Evolutionary conservation across 2,888 invertebrate genomes (phyloP), one percentile per base, ranked within the genome.

Genomic region (Drymonia ruficornis): DNA sequence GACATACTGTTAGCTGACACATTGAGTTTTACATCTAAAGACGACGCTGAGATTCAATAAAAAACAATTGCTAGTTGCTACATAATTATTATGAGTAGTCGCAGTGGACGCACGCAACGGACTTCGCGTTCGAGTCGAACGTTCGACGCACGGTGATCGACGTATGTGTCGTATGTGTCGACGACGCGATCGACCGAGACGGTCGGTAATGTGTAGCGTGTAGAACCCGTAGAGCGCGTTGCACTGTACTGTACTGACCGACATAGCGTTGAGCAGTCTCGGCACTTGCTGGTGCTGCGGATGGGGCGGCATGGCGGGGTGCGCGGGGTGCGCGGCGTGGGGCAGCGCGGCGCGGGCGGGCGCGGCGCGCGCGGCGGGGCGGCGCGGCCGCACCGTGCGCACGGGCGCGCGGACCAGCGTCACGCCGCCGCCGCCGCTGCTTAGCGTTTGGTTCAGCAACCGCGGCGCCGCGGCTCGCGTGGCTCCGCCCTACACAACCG

Each of bases 371-470:
- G 68, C 8, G 7, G 31, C 31, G 31, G 31, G 31, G 78, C 67
- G 13, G 46, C 86, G 79, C 18, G 81, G 80, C 2, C 83, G 67
- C 53, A 74, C 75, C 52, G 77, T 64, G 53, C 85, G 76, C 29
- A 69, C 82, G 2, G 86, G 81, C 31, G 86, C 70, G 2, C 90
- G 81, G 13, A 89, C 89, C 13, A 86, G 67, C 48, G 89, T 80
- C 59, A 89, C 80, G 19, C 72, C 76, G 46, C 61, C 76, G 46
- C 61, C 69, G 38, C 69, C 79, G 19, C 67, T 76, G 57, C 56
- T 80, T 50, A 91, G 71, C 15, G 87, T 76, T 55, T 85, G 90
- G 69, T 89, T 91, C 50, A 91, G 60, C 1, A 91, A 62, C 1
- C 91, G 76, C 3, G 89, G 88, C 0, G 84, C 78, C n/a, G 82